Conservation (phyloP, 2,113 vertebrate genomes). For the Chelonoidis abingdonii region DNA sequence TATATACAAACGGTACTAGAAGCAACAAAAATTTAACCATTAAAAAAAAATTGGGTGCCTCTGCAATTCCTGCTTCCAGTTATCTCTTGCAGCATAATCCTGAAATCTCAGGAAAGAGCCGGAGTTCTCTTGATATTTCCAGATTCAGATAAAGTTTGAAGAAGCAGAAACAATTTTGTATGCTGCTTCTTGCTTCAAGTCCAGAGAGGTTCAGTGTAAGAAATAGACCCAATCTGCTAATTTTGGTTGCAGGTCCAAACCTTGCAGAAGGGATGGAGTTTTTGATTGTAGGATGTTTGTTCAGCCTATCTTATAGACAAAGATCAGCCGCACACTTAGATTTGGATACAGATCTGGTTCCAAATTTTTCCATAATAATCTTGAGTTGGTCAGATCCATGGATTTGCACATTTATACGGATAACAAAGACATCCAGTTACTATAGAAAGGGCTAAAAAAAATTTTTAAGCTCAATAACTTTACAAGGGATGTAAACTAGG, state of each 20-base stretch:
- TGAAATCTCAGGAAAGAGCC: neutral
- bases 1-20: neutral
- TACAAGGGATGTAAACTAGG: too few relatives aligned
- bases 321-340: neutral
- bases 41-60: neutral
- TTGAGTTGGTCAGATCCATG: accelerated
- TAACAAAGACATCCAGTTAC: neutral
- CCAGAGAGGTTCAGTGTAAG: neutral
- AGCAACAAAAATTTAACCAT: neutral
- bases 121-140: neutral
- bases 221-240: neutral
- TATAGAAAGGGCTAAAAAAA: neutral
- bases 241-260: neutral
- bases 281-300: neutral
- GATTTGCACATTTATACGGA: neutral
- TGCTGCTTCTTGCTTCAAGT: neutral
- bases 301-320: neutral
- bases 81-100: neutral
- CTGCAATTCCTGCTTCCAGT: neutral
- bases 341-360: neutral
- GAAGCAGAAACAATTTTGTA: neutral
- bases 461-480: too few relatives aligned
- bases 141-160: neutral
- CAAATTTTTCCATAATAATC: neutral
- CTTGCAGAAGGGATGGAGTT: neutral